Evolutionary conservation across 64 coral and sea anemone genomes (phyloP).

Genomic region (Orbicella faveolata): DNA sequence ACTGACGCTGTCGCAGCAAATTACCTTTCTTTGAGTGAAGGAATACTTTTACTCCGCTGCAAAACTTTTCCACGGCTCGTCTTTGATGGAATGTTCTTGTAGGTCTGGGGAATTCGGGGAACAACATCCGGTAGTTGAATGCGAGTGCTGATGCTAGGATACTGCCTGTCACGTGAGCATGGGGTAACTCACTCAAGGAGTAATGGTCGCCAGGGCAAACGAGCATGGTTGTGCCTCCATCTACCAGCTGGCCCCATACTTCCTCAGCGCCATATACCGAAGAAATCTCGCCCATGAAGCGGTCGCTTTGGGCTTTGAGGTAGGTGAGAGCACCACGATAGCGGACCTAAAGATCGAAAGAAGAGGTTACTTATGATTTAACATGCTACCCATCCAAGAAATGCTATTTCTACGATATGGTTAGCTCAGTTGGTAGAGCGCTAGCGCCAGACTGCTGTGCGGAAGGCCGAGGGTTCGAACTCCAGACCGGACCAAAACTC

Average conservation of each 20-base stretch:
- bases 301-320: neutral
- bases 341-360: neutral
- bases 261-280: neutral
- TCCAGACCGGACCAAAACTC: no score
- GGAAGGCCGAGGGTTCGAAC: no score
- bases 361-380: no score
- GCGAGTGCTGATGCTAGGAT: neutral
- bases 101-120: slow-evolving; percentile 16
- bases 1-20: neutral
- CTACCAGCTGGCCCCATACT: slow-evolving; percentile 16
- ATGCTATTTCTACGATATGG: no score
- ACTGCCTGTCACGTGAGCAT: slow-evolving; percentile 4
- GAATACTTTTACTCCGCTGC: neutral
- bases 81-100: neutral
- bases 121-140: slow-evolving; percentile 19
- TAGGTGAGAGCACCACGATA: neutral
- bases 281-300: neutral
- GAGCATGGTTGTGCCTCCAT: neutral
- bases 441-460: no score
- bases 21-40: slow-evolving; percentile 37
- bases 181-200: slow-evolving; percentile 23
- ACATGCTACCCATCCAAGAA: no score
- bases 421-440: no score
- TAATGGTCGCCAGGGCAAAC: slow-evolving; percentile 43
- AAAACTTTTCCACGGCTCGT: slow-evolving; percentile 3